These are phyloP conservation scores for Lithobates pipiens DNA, from an alignment of 2,797 vertebrate species.

Conservation along the genomic window DNA sequence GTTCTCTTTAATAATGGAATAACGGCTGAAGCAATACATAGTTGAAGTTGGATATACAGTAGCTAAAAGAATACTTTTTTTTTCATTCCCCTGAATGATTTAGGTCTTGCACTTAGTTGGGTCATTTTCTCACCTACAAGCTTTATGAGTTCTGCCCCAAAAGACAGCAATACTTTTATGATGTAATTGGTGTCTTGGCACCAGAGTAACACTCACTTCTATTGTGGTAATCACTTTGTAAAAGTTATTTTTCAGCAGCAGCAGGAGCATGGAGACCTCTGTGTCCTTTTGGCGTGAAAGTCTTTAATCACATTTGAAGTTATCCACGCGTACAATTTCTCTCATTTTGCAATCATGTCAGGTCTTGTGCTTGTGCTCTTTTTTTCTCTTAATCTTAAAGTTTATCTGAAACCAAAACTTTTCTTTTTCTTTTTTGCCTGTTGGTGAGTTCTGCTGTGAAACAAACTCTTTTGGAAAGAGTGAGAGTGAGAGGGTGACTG, in stretches of 20 bases:
- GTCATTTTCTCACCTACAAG: slow-evolving; percentile 4
- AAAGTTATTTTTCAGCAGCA: slow-evolving; percentile 1
- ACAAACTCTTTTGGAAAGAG: no score
- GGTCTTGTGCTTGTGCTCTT: neutral
- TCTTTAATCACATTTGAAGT: slow-evolving; percentile 12
- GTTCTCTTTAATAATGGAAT: neutral
- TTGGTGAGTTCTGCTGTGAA: no score
- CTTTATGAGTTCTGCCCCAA: neutral
- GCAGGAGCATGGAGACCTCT: neutral
- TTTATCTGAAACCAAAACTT: neutral
- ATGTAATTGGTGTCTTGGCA: slow-evolving; percentile 15
- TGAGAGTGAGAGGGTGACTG: no score
- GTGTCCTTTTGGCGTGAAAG: neutral
- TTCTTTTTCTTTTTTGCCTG: no score
- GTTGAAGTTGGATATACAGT: neutral
- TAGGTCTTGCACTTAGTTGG: neutral
- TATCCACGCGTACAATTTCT: neutral
- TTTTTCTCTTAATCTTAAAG: neutral
- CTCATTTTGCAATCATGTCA: neutral
- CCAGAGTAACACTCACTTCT: neutral
- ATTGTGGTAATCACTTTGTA: slow-evolving; percentile 4
- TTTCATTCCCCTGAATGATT: neutral
- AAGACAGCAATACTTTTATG: neutral
- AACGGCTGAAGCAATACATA: neutral
- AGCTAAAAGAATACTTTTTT: neutral